These are phyloP conservation scores for Catamblyrhynchus diadema DNA, from an alignment of 2,797 vertebrate genomes.

Conservation along the genomic window DNA sequence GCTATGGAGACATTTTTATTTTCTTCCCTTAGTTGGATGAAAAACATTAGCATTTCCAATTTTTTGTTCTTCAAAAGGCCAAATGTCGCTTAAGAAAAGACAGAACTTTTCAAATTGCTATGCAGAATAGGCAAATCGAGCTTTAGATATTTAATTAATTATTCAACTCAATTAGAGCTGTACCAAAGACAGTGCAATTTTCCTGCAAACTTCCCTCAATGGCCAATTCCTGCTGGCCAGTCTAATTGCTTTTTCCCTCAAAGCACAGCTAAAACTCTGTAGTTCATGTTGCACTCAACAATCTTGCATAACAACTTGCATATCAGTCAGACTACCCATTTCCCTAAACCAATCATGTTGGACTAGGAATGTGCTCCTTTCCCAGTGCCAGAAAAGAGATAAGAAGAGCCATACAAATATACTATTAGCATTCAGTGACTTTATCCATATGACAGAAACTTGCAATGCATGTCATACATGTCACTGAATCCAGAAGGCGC, in stretches of 20 bases:
- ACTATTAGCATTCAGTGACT: background rate
- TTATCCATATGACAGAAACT: background rate
- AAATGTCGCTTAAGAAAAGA: constrained; percentile 73
- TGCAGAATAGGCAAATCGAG: constrained; percentile 54
- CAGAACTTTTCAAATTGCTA: constrained; percentile 62
- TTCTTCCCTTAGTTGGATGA: constrained; percentile 75
- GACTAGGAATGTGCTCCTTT: background rate
- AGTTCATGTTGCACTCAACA: background rate
- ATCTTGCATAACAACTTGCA: background rate
- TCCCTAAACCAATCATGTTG: background rate
- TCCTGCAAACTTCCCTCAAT: background rate
- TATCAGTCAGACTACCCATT: background rate
- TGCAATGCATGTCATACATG: rapidly evolving
- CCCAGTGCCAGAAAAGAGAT: background rate
- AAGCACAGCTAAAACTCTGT: constrained; percentile 20
- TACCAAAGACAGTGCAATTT: background rate
- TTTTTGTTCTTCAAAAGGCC: constrained; percentile 81
- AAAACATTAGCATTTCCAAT: constrained; percentile 83
- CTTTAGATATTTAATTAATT: constrained; percentile 60
- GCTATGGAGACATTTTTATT: constrained; percentile 85
- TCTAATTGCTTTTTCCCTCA: constrained; percentile 4
- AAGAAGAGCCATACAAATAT: background rate
- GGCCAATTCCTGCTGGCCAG: background rate
- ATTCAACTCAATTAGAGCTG: constrained; percentile 62
- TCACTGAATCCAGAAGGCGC: background rate